Evolutionary conservation across 23 tunicate species (phyloP).

Genomic region (Ascidia mentula): DNA sequence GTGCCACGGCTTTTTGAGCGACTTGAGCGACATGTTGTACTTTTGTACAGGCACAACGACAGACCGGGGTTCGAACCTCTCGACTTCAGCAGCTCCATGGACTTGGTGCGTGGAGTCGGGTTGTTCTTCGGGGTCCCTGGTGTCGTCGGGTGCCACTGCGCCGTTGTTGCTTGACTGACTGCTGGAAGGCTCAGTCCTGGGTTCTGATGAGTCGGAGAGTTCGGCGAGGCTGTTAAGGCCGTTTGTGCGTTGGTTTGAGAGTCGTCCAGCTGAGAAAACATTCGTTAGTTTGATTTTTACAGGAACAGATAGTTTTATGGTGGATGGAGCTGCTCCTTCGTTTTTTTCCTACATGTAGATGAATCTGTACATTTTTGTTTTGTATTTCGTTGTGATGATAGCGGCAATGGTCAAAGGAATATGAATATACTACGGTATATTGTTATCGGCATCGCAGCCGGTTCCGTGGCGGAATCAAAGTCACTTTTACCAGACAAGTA

Average conservation of each 20-base stretch:
- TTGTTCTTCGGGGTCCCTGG: not conserved
- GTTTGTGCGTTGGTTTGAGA: conserved; percentile 55
- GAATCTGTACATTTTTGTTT: too few relatives aligned
- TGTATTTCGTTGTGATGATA: too few relatives aligned
- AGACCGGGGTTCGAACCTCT: conserved; percentile 37
- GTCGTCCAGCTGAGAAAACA: conserved; percentile 36
- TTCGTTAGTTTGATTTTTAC: too few relatives aligned
- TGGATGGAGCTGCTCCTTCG: too few relatives aligned
- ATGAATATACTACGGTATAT: too few relatives aligned
- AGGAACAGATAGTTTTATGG: too few relatives aligned
- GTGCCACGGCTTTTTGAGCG: conserved; percentile 33
- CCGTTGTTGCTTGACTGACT: conserved; percentile 39
- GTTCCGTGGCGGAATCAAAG: too few relatives aligned
- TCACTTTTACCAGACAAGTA: too few relatives aligned
- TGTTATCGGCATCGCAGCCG: too few relatives aligned
- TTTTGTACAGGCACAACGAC: conserved; percentile 46
- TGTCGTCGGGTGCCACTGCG: conserved; percentile 6
- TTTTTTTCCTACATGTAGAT: too few relatives aligned
- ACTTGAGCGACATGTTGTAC: conserved; percentile 43
- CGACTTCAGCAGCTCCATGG: not conserved
- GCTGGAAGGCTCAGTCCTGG: conserved; percentile 44
- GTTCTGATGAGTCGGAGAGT: conserved; percentile 32
- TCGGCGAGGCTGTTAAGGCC: conserved; percentile 22
- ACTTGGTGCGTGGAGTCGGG: not conserved
- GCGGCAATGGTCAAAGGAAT: too few relatives aligned